Evolutionary conservation across 2,113 vertebrate genomes (phyloP).

Genomic region (Oreochromis tanganicae): DNA sequence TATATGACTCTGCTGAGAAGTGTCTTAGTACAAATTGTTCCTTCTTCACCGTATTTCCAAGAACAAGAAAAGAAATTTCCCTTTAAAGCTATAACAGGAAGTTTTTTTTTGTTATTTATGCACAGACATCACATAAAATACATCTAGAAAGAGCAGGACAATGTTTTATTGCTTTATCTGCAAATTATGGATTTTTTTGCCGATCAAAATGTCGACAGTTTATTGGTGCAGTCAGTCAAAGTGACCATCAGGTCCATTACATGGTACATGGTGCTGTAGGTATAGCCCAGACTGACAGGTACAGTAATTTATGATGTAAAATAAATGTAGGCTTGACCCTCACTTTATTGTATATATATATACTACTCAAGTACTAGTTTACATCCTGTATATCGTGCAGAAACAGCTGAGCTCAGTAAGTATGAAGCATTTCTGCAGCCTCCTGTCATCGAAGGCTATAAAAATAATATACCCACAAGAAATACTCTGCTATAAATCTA

Average conservation of each 20-base stretch:
- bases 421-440: not conserved
- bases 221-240: not conserved
- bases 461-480: not conserved
- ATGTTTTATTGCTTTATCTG: rapidly evolving
- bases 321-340: not conserved
- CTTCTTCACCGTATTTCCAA: not conserved
- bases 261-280: not conserved
- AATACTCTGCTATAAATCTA: rapidly evolving
- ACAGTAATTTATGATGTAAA: not conserved
- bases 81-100: not conserved
- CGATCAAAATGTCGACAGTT: not conserved
- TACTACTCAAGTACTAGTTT: not conserved
- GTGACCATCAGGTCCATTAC: not conserved
- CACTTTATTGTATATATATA: not conserved
- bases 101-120: not conserved
- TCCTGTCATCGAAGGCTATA: not conserved
- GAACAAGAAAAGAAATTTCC: not conserved
- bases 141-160: rapidly evolving
- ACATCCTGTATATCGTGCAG: constrained; percentile 10
- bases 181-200: not conserved
- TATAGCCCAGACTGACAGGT: not conserved
- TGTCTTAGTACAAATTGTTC: not conserved
- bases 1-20: not conserved
- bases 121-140: rapidly evolving
- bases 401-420: not conserved